A percentile compares a stretch with the other conserved stretches of the same genome.
Evolutionary conservation across 2,888 invertebrate species (phyloP).

Genomic region (Arrhopalites spinosus): DNA sequence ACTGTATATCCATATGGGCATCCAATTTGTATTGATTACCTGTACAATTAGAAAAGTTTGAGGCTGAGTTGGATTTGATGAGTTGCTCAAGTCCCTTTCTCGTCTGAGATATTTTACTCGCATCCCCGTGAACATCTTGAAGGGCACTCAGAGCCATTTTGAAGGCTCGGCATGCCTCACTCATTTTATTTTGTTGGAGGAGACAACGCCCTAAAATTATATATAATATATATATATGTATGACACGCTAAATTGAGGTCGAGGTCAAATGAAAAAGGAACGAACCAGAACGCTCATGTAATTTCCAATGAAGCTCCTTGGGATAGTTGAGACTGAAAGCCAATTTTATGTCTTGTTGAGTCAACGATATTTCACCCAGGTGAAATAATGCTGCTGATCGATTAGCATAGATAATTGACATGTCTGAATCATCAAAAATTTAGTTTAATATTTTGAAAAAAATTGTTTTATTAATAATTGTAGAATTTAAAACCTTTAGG

Average conservation of each 20-base stretch:
- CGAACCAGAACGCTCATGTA: slow-evolving; percentile 46
- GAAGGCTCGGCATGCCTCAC: slow-evolving; percentile 45
- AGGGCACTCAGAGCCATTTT: slow-evolving; percentile 48
- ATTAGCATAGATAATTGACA: slow-evolving; percentile 70
- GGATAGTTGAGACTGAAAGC: slow-evolving; percentile 74
- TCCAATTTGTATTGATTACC: too few species aligned
- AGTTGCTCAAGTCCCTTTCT: slow-evolving; percentile 48
- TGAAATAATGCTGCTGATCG: slow-evolving; percentile 70
- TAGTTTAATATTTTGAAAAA: too few species aligned
- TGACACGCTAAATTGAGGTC: too few species aligned
- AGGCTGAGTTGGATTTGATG: slow-evolving; percentile 39
- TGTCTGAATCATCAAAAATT: slow-evolving; percentile 30
- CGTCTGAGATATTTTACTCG: slow-evolving; percentile 44
- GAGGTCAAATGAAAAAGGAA: too few species aligned
- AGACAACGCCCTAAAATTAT: slow-evolving; percentile 47
- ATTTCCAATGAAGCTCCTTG: slow-evolving; percentile 52
- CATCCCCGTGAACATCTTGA: slow-evolving; percentile 43
- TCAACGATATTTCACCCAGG: slow-evolving; percentile 65
- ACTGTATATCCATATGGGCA: too few species aligned
- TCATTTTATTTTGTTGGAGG: slow-evolving; percentile 39
- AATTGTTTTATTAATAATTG: too few species aligned
- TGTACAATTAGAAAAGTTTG: slow-evolving; percentile 31
- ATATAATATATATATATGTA: too few species aligned
- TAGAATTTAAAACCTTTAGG: slow-evolving; percentile 43
- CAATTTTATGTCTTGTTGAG: slow-evolving; percentile 71